Conservation (phyloP, 1,140 invertebrate genomes). For the Drosophila sproati region DNA sequence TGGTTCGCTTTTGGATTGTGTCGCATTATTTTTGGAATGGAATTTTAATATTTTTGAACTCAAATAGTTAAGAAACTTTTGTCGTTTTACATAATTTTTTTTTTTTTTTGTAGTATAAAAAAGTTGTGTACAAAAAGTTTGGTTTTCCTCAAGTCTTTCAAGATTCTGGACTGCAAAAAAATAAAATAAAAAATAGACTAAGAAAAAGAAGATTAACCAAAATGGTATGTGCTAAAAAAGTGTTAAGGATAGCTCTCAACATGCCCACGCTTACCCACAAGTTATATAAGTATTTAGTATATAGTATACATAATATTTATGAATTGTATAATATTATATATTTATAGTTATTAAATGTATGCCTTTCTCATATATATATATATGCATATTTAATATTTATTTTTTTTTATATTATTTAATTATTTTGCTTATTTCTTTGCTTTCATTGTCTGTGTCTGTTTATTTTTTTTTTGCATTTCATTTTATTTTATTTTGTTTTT, state of each 20-base stretch:
- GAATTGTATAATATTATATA: background rate
- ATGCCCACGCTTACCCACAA: slow-evolving; percentile 25
- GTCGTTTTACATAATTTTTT: slow-evolving; percentile 12
- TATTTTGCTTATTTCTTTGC: slow-evolving; percentile 30
- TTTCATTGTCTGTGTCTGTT: slow-evolving; percentile 42
- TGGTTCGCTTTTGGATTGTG: slow-evolving; percentile 26
- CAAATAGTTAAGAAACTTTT: slow-evolving; percentile 2
- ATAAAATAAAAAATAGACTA: slow-evolving; percentile 2
- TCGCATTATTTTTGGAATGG: slow-evolving; percentile 24
- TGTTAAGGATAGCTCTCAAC: slow-evolving; percentile 25
- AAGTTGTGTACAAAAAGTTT: slow-evolving; percentile 19
- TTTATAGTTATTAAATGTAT: slow-evolving; percentile 23
- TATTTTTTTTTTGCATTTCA: slow-evolving; percentile 37
- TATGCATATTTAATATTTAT: slow-evolving; percentile 17
- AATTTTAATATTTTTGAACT: slow-evolving; percentile 16
- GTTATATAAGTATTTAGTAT: slow-evolving; percentile 11
- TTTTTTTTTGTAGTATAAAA: slow-evolving; percentile 16
- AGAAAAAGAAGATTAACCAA: background rate
- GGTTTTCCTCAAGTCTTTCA: background rate
- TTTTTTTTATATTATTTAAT: slow-evolving; percentile 36
- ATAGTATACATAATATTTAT: slow-evolving; percentile 11
- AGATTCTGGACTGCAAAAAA: background rate
- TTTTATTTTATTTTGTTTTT: slow-evolving; percentile 19
- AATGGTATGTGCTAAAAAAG: slow-evolving; percentile 6
- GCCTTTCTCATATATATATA: slow-evolving; percentile 8